phyloP scores from a whole-genome alignment of 2,113 vertebrate species.

The Leuciscus idus region DNA sequence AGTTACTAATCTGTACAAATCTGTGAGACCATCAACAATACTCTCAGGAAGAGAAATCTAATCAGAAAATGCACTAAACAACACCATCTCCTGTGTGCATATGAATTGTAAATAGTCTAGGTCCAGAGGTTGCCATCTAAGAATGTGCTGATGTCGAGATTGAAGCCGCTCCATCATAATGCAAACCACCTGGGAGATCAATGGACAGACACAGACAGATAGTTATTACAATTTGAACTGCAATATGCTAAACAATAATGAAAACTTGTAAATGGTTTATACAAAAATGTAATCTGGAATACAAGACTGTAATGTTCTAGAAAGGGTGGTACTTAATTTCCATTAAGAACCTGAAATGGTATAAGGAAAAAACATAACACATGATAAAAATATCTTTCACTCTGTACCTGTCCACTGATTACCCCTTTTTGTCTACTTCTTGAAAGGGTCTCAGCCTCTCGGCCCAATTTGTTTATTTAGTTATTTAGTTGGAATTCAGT shows the following conservation, averaged over 20 bases:
- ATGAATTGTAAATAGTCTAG: neutral
- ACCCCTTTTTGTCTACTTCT: too few relatives aligned
- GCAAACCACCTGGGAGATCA: neutral
- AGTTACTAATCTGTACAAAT: constrained; percentile 5
- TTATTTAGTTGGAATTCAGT: too few relatives aligned
- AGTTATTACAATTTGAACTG: neutral
- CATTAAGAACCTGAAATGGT: too few relatives aligned
- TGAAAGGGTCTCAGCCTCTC: too few relatives aligned
- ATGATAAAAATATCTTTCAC: too few relatives aligned
- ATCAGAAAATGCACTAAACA: constrained; percentile 25
- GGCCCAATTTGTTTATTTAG: too few relatives aligned
- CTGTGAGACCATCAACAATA: constrained; percentile 1
- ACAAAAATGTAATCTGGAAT: too few relatives aligned
- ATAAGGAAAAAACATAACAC: too few relatives aligned
- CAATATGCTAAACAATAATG: too few relatives aligned
- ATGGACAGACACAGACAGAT: neutral
- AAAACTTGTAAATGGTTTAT: neutral
- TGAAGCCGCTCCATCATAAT: neutral
- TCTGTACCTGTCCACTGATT: too few relatives aligned
- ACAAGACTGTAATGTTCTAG: too few relatives aligned
- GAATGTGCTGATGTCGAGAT: neutral
- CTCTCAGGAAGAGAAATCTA: neutral
- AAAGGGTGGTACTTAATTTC: too few relatives aligned
- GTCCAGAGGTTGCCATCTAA: neutral
- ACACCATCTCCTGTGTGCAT: constrained; percentile 15